Conservation (phyloP, 2,888 invertebrate species). For the Scaptodrosophila latifasciaeformis region DNA sequence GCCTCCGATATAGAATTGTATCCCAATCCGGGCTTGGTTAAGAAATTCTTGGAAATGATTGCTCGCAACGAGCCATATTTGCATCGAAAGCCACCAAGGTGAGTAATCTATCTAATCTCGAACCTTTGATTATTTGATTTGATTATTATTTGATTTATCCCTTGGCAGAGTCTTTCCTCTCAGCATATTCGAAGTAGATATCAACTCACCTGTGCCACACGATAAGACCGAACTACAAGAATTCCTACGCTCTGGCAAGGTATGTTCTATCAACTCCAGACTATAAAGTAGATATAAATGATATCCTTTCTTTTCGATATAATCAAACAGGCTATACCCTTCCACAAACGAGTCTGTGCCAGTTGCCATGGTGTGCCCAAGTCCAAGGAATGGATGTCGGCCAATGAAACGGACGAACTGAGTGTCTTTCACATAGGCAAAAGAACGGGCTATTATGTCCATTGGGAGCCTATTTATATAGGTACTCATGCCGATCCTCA, state of each 20-base stretch:
- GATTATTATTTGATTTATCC: no score
- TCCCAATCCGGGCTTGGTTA: slow-evolving; percentile 87
- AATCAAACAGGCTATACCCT: slow-evolving; percentile 94
- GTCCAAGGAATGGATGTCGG: slow-evolving; percentile 88
- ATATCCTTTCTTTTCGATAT: no score
- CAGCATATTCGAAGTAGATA: slow-evolving; percentile 91
- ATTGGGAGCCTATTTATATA: slow-evolving; percentile 96
- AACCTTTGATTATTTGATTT: no score
- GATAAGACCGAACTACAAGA: slow-evolving; percentile 83
- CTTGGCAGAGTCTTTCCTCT: slow-evolving; percentile 90
- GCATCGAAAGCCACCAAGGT: slow-evolving; percentile 77
- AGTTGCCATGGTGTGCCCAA: slow-evolving; percentile 92
- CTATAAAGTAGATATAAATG: no score
- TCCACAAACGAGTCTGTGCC: slow-evolving; percentile 92
- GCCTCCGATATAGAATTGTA: slow-evolving; percentile 94
- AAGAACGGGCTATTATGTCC: slow-evolving; percentile 84
- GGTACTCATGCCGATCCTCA: slow-evolving; percentile 91
- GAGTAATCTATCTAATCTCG: no score
- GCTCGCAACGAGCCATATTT: slow-evolving; percentile 83
- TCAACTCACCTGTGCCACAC: slow-evolving; percentile 79
- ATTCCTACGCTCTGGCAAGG: slow-evolving; percentile 84
- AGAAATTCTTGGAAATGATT: slow-evolving; percentile 89
- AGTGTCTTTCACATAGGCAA: slow-evolving; percentile 90
- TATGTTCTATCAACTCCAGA: no score
- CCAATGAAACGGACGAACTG: slow-evolving; percentile 81